Evolutionary conservation across 2,113 vertebrate species (phyloP).

Genomic region (Sakesphorus luctuosus): DNA sequence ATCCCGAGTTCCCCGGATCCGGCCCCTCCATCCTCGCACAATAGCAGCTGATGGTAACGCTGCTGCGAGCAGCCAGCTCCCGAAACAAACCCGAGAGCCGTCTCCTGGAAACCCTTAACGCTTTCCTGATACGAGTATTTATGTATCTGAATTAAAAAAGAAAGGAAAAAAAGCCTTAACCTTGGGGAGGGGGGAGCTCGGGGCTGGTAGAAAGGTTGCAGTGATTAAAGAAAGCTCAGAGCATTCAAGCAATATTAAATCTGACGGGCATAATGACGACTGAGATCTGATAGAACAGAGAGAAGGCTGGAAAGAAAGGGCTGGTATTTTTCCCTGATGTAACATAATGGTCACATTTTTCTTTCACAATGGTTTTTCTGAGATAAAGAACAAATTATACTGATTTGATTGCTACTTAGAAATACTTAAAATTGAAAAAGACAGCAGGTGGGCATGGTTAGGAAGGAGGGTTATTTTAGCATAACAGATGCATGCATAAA

Average conservation of each 20-base stretch:
- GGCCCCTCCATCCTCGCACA: constrained; percentile 17
- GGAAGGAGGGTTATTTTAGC: constrained; percentile 84
- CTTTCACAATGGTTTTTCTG: constrained; percentile 85
- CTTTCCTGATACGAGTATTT: constrained; percentile 69
- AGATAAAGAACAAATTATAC: constrained; percentile 89
- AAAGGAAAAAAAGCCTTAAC: constrained; percentile 53
- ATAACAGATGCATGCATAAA: constrained; percentile 85
- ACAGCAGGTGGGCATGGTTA: constrained; percentile 84
- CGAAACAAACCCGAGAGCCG: constrained; percentile 47
- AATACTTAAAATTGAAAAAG: constrained; percentile 88
- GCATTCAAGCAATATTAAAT: constrained; percentile 79
- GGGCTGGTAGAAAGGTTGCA: constrained; percentile 72
- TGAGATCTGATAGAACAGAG: constrained; percentile 81
- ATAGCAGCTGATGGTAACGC: constrained; percentile 52
- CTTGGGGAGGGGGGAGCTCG: constrained; percentile 63
- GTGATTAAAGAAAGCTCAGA: constrained; percentile 81
- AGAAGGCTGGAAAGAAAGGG: constrained; percentile 81
- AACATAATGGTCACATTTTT: constrained; percentile 88
- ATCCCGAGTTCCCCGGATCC: background rate
- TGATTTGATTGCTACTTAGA: constrained; percentile 89
- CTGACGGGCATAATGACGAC: constrained; percentile 79
- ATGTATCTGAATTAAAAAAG: constrained; percentile 70
- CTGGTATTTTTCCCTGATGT: constrained; percentile 85
- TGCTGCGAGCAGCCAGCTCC: constrained; percentile 60
- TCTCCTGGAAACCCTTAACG: constrained; percentile 78